Percentiles rank a stretch among this genome's conserved stretches.
Conservation (phyloP, 2,888 invertebrate species). For the Lordiphosa andalusiaca region DNA sequence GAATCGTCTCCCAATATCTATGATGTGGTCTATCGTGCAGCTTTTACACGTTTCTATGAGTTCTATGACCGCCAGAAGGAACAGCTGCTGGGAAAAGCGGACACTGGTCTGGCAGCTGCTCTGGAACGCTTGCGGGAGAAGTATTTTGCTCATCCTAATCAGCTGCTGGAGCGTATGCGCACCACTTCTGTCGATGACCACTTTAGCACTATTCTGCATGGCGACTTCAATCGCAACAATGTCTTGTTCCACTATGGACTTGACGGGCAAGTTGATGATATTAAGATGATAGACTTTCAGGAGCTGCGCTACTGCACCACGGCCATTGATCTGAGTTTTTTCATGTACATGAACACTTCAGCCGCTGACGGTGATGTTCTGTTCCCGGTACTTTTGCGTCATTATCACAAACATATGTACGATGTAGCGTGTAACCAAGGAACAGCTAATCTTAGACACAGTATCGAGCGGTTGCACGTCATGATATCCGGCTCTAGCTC, state of each 20-base stretch:
- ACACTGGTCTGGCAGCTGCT: conserved; percentile 35
- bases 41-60: conserved; percentile 77
- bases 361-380: conserved; percentile 48
- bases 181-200: conserved; percentile 37
- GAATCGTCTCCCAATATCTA: conserved; percentile 58
- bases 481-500: too few relatives aligned
- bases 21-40: conserved; percentile 64
- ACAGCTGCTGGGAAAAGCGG: not conserved
- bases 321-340: conserved; percentile 77
- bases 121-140: conserved; percentile 59
- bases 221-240: conserved; percentile 80
- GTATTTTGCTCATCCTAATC: conserved; percentile 67
- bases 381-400: conserved; percentile 64
- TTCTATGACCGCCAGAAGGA: conserved; percentile 66
- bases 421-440: too few relatives aligned
- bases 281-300: conserved; percentile 79
- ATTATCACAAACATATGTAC: conserved; percentile 69
- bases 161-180: conserved; percentile 71
- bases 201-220: conserved; percentile 77
- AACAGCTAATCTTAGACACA: too few relatives aligned
- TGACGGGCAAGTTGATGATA: conserved; percentile 50
- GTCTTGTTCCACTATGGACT: conserved; percentile 75
- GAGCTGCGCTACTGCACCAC: conserved; percentile 76
- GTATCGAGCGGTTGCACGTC: too few relatives aligned
- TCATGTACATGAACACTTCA: conserved; percentile 77